Evolutionary conservation across 1,140 invertebrate genomes (phyloP), one percentile per base, ranked within the genome.

Genomic region (Papilio aristodemus): DNA sequence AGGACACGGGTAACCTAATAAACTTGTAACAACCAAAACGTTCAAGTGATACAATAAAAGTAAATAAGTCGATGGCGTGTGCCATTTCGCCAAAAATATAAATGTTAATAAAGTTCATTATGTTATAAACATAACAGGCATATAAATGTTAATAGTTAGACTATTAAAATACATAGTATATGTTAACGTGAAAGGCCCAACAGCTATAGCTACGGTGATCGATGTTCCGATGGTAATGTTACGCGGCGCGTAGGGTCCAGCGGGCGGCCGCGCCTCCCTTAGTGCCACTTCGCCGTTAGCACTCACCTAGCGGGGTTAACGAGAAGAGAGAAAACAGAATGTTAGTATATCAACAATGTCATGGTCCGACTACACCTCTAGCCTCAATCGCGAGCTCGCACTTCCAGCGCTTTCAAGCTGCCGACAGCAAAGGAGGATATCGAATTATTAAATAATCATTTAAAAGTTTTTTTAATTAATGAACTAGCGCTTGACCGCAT

Each of bases 251-350:
- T 64, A 72, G 75, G 72, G 73, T 76, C 83, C 79, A 78, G 78
- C 77, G 79, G 72, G 69, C 82, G 79, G 79, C 81, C 83, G 80
- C 81, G 73, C 76, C 85, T 85, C 73, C 88, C 77, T 90, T 90
- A 89, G 80, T 87, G 81, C 86, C 83, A 81, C 89, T 81, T 81
- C 87, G 85, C 87, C 89, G 92, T 94, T 94, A 94, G 93, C 94
- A 94, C 94, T 94, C 93, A 94, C 94, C 94, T 94, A 94, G 90
- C 90, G 90, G 84, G 84, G 90, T 91, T 92, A 92, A 91, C 89
- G 87, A 91, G 88, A 90, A 90, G 90, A 91, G 89, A 91, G 88
- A 91, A 91, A 92, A 92, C 91, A 92, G 91, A 90, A 92, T 90
- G 91, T 92, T 92, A 92, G 91, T 92, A 91, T 92, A 86, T 91